Evolutionary conservation across 2,888 invertebrate genomes (phyloP).

Genomic region (Crossocerus cetratus): DNA sequence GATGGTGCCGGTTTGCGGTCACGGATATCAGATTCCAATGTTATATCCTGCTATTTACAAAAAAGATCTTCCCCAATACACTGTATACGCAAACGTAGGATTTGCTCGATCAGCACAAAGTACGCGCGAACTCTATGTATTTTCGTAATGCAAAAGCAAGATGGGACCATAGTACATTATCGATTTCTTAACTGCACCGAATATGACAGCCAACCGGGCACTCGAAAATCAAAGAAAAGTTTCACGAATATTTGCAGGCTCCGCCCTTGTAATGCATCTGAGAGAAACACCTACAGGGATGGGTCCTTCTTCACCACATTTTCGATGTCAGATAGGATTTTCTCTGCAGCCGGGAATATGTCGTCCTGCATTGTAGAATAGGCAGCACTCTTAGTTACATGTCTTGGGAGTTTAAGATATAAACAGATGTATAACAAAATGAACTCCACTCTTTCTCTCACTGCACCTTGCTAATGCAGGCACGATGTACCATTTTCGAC

Average conservation of each 20-base stretch:
- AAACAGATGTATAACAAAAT: constrained; percentile 51
- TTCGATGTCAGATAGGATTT: constrained; percentile 88
- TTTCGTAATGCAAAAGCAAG: constrained; percentile 7
- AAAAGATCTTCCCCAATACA: constrained; percentile 33
- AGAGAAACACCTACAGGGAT: constrained; percentile 83
- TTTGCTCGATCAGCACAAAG: constrained; percentile 21
- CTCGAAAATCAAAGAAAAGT: constrained; percentile 15
- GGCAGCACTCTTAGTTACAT: constrained; percentile 59
- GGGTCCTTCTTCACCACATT: constrained; percentile 86
- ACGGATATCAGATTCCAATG: constrained; percentile 33
- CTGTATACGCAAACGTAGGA: constrained; percentile 19
- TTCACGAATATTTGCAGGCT: constrained; percentile 48
- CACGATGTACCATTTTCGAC: constrained; percentile 58
- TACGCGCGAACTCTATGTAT: constrained; percentile 12
- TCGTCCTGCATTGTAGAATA: constrained; percentile 79
- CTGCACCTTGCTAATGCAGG: constrained; percentile 59
- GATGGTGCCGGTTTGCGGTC: constrained; percentile 44
- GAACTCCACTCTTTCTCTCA: constrained; percentile 48
- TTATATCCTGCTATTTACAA: constrained; percentile 37
- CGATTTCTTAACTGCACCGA: background rate
- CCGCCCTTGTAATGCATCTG: constrained; percentile 56
- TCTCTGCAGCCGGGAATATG: constrained; percentile 86
- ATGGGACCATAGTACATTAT: background rate
- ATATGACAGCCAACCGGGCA: background rate
- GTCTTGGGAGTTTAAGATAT: constrained; percentile 56